Base-by-base conservation (phyloP, 2,113 vertebrate species). In the Engraulis encrasicolus region DNA sequence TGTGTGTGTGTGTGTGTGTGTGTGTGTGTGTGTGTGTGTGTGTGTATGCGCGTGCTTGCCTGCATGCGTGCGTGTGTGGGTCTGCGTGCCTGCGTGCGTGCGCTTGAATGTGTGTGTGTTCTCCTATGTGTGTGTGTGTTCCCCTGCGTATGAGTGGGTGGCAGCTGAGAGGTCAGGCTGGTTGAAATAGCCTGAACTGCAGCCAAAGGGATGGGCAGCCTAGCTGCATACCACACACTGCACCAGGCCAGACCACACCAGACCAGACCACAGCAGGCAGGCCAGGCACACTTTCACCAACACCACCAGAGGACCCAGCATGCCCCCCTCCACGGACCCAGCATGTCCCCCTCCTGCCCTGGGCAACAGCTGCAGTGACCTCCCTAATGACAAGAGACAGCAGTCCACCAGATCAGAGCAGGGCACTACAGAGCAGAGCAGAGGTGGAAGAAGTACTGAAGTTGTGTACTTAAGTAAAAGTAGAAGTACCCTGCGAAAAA, bases 131-230 rank as follows among this genome's bases (percentile, higher is more conserved):
- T 80, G 17, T 19, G 20, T 23, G 71, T 20, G 38, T 14, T 27
- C 23, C 37, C 31, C 4, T 45, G 40, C 9, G 40, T 45, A 9
- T 45, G 40, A 23, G 18, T 66, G 31, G 23, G 38, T 50, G 40
- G 81, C 79, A 80, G 85, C 78, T 83, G 81, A 48, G 36, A 37
- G 81, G 52, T n/a, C 85, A 80, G 78, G 6, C 27, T 50, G 49
- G 49, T 80, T 19, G n/a, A 80, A 80, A 66, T 66, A 66, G 5
- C 7, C 58, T 31, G 58, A 14, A 11, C 58, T 11, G 58, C n/a
- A 31, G 58, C 58, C 58, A 66, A 66, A 9, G 23, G 23, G 58
- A 27, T 15, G 58, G 58, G 58, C 58, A 66, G 58, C 58, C n/a
- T n/a, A n/a, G n/a, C n/a, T n/a, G n/a, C n/a, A n/a, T n/a, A n/a